phyloP scores from a whole-genome alignment of 92 coral and sea anemone genomes.

The Zoanthus sansibaricus region DNA sequence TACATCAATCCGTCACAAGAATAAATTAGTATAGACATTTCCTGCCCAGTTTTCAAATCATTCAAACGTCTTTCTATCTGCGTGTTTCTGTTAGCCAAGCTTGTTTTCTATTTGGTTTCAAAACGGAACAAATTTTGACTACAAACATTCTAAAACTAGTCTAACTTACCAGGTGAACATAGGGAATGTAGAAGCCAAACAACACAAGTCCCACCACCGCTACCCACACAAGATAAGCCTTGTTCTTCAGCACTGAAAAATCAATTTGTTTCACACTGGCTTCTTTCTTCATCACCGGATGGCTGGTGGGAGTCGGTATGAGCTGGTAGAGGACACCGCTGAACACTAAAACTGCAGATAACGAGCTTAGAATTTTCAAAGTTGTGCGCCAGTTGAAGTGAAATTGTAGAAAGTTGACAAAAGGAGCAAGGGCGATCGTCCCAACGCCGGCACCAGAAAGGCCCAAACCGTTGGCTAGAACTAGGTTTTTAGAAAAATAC shows the following conservation, averaged over 20 bases:
- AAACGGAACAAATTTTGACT: not conserved
- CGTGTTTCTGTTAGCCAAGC: no score
- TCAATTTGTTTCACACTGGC: constrained; percentile 38
- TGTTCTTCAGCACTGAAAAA: constrained; percentile 75
- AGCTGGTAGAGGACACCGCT: constrained; percentile 74
- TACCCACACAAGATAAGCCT: constrained; percentile 81
- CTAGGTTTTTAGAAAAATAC: constrained; percentile 76
- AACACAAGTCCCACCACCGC: constrained; percentile 73
- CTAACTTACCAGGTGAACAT: constrained; percentile 86
- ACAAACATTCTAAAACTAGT: not conserved
- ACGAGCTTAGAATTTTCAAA: constrained; percentile 73
- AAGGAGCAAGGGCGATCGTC: constrained; percentile 80
- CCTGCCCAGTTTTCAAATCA: no score
- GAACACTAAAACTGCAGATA: constrained; percentile 66
- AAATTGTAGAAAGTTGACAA: constrained; percentile 72
- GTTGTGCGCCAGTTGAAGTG: constrained; percentile 80
- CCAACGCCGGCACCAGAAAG: constrained; percentile 95
- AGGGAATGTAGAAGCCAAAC: constrained; percentile 90
- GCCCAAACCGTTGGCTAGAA: constrained; percentile 87
- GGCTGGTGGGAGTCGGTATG: constrained; percentile 63
- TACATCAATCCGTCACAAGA: no score
- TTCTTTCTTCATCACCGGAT: constrained; percentile 34
- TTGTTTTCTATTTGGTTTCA: no score
- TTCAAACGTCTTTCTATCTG: no score
- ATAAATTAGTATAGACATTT: no score